Base-by-base conservation (phyloP, 2,113 vertebrate species). In the Psilopsiagon aymara region DNA sequence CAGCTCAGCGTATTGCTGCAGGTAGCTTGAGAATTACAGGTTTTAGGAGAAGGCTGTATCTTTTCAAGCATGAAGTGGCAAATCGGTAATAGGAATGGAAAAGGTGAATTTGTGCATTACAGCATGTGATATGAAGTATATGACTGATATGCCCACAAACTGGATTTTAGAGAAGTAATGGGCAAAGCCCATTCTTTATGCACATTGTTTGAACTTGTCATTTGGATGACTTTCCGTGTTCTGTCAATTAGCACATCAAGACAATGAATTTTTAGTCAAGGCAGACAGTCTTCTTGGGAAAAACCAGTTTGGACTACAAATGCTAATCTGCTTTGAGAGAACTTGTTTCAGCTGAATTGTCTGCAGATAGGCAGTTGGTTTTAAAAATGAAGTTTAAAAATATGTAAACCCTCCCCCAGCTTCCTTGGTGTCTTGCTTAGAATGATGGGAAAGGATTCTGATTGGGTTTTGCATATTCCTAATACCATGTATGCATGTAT, bases 231-330 rank as follows among this genome's bases (percentile, higher is more conserved):
- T 78, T 93, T 39, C 82, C 77, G 60, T 24, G 46, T 60, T 88
- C 69, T 73, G 68, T 75, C 73, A 59, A 18, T 96, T 92, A 91
- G 69, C 73, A 93, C 82, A 81, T 88, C 86, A 94, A 91, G 92
- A 78, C 29, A 82, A 31, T 75, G n/a, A 64, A 19, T 81, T 91
- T 95, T 90, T 75, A 94, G 63, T 68, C 69, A 7, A 55, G 77
- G 92, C 66, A 92, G 79, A 59, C 21, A 3, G 90, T 88, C 96
- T 96, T 90, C 60, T 71, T 81, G 13, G 64, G 90, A 64, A 77
- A 90, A 95, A 92, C 82, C 88, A 83, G 82, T 88, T 88, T 79
- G 62, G 80, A 17, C 55, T 86, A 47, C 64, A 71, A 69, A 68
- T 1, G 7, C 59, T 71, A 4, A 47, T 41, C 62, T 59, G 13